These are phyloP conservation scores for Cylloceria caligata DNA, from an alignment of 2,888 invertebrate species.

Conservation along the genomic window DNA sequence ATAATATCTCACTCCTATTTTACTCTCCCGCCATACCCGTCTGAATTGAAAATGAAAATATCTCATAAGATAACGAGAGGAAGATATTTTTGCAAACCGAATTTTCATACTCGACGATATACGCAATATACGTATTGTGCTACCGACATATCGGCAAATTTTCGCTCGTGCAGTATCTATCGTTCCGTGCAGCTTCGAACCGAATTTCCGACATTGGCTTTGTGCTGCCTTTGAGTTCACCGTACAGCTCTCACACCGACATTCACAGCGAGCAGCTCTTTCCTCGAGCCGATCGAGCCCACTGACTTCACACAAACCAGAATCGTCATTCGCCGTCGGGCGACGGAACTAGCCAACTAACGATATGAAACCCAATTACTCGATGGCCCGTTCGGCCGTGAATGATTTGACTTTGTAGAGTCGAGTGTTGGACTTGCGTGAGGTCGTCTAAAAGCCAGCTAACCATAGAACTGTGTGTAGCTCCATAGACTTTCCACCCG, in stretches of 20 bases:
- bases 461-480: constrained; percentile 21
- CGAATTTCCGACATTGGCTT: constrained; percentile 32
- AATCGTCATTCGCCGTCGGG: constrained; percentile 11
- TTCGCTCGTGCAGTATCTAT: not conserved
- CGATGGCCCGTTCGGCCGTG: constrained; percentile 50
- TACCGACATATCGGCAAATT: not conserved
- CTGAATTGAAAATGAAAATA: constrained; percentile 31
- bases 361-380: constrained; percentile 48
- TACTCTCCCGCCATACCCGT: not conserved
- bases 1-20: not conserved
- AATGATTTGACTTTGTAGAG: constrained; percentile 59
- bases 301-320: not conserved
- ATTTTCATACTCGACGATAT: not conserved
- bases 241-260: not conserved
- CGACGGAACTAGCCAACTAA: constrained; percentile 23
- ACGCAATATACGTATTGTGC: not conserved
- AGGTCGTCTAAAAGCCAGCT: constrained; percentile 38
- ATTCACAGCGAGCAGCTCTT: not conserved
- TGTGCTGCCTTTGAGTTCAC: constrained; percentile 25
- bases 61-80: too few species aligned
- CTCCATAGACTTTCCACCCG: not conserved
- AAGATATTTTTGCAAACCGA: constrained; percentile 36
- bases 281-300: constrained; percentile 7
- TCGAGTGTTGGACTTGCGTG: constrained; percentile 32
- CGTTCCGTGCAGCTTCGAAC: not conserved